phyloP scores from a whole-genome alignment of 2,113 vertebrate species.

The Azemiops feae region DNA sequence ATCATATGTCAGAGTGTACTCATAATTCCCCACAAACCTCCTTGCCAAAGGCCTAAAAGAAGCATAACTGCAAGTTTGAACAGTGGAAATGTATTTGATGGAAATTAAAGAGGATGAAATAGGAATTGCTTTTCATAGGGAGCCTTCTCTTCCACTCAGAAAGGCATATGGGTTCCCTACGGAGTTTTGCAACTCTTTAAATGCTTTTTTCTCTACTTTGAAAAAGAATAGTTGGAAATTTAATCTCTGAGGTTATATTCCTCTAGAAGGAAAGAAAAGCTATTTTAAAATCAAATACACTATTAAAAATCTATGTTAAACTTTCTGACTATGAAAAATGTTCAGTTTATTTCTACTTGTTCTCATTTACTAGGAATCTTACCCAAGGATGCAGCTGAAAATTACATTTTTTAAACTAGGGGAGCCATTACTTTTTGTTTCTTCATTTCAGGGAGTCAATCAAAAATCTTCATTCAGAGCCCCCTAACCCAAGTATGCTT shows the following conservation, averaged over 20 bases:
- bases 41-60: neutral
- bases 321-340: neutral
- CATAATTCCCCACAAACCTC: neutral
- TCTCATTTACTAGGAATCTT: neutral
- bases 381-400: neutral
- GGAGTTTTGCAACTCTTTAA: neutral
- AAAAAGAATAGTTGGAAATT: neutral
- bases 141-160: neutral
- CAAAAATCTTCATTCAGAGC: neutral
- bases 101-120: neutral
- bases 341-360: neutral
- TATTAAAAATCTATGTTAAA: neutral
- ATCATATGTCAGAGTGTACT: neutral
- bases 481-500: neutral
- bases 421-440: neutral
- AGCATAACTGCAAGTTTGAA: neutral
- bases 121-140: neutral
- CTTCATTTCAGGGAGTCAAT: neutral
- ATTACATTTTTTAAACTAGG: neutral
- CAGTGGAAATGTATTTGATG: neutral
- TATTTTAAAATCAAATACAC: neutral
- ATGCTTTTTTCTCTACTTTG: neutral
- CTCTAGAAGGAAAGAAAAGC: neutral
- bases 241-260: neutral
- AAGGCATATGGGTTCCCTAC: neutral